Evolutionary conservation across 2,797 vertebrate genomes (phyloP), one percentile per base, ranked within the genome.

Genomic region (Crax fasciolata): DNA sequence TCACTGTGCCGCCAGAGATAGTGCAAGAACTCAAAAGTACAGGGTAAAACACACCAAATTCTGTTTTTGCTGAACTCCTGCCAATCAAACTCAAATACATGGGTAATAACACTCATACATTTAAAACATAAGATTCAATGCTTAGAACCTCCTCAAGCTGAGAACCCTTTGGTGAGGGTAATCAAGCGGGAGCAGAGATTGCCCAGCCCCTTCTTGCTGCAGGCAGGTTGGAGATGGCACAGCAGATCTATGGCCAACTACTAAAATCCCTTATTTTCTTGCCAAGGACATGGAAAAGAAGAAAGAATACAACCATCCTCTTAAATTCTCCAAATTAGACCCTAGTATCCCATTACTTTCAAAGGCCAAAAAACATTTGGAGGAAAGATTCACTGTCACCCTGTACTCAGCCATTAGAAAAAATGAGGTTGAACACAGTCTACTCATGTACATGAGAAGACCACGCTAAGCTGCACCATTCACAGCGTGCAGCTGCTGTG

Each of bases 281-380:
- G 44, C 63, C 39, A 85, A 71, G 71, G 62, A 68, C 58, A 84
- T 76, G 49, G 72, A 49, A 85, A 89, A 85, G 28, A 86, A 80
- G 70, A 71, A 73, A 46, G 38, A 72, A 51, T 57, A 58, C 39
- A 85, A 41, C 39, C 66, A 86, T 48, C 14, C 73, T 46, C 70
- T 75, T 78, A 62, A 88, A 91, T 81, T 94, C 82, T 78, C 73
- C 83, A 93, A 73, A 91, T 86, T 51, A 94, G 96, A 87, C 51
- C 82, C 85, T 86, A 84, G 93, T 92, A 92, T 78, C 58, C 75
- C 61, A 35, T 44, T 87, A 55, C 76, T 91, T 93, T 73, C 66
- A 75, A 75, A 94, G 82, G 82, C 78, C 82, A 88, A n/a, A 66
- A 59, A 38, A 59, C 32, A 24, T 66, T 46, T 41, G 51, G 41